Conservation (phyloP, 2,797 vertebrate species). For the Rhinatrema bivittatum region DNA sequence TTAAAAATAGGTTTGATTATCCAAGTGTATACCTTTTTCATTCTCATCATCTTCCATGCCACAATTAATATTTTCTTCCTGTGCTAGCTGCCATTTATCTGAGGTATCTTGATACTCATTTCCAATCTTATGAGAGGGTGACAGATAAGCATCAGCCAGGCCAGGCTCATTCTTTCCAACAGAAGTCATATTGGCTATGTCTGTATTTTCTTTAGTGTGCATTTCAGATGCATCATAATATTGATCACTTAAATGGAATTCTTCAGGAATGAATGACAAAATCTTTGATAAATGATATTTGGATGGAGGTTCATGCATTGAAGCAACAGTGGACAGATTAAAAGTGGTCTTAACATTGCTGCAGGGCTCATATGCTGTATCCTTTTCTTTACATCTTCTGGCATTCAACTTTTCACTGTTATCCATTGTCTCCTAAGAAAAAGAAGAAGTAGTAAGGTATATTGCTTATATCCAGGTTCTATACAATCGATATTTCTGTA, state of each 20-base stretch:
- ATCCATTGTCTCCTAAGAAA: slow-evolving; percentile 55
- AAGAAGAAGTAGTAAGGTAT: background rate
- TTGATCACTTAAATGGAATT: slow-evolving; percentile 40
- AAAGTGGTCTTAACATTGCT: slow-evolving; percentile 18
- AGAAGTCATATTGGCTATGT: slow-evolving; percentile 30
- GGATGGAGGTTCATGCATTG: slow-evolving; percentile 36
- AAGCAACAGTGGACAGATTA: slow-evolving; percentile 20
- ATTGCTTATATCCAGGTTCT: too few relatives aligned
- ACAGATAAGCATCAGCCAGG: slow-evolving; percentile 65
- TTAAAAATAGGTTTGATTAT: too few relatives aligned
- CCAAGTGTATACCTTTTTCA: slow-evolving; percentile 2
- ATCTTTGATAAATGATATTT: slow-evolving; percentile 48
- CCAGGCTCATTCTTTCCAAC: slow-evolving; percentile 23
- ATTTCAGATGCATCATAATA: slow-evolving; percentile 20
- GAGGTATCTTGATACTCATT: slow-evolving; percentile 7
- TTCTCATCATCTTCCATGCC: background rate
- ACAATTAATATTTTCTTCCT: background rate
- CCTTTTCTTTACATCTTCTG: too few relatives aligned
- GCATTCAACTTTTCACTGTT: slow-evolving; percentile 32
- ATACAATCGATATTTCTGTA: too few relatives aligned
- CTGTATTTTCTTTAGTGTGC: slow-evolving; percentile 13
- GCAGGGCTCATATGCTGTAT: slow-evolving; percentile 1
- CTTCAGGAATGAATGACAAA: slow-evolving; percentile 24
- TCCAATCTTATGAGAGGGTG: slow-evolving; percentile 52
- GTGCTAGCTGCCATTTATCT: slow-evolving; percentile 25